These are phyloP conservation scores for Caenorhabditis parvicauda DNA, from an alignment of 2,888 invertebrate genomes.

Conservation along the genomic window DNA sequence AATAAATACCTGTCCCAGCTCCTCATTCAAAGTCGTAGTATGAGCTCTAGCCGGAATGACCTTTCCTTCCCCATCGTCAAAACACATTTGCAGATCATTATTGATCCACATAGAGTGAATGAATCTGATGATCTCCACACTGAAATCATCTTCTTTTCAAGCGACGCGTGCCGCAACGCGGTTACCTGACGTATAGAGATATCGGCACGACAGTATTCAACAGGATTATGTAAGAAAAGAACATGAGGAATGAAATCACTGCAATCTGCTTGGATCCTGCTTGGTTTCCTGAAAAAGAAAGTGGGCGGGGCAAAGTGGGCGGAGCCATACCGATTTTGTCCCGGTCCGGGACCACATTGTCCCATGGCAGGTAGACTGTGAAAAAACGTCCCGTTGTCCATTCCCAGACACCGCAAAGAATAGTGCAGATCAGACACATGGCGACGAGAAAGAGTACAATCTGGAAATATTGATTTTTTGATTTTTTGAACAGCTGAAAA, in stretches of 20 bases:
- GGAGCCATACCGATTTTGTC: constrained; percentile 17
- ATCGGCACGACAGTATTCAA: constrained; percentile 99
- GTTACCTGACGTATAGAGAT: constrained; percentile 90
- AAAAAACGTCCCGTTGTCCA: constrained; percentile 74
- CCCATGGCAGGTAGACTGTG: constrained; percentile 60
- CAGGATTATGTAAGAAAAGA: constrained; percentile 98
- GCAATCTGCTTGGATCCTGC: constrained; percentile 64
- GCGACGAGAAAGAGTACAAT: constrained; percentile 96
- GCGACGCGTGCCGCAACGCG: neutral
- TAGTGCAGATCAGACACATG: constrained; percentile 94
- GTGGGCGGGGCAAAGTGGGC: too few species aligned
- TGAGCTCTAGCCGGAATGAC: constrained; percentile 72
- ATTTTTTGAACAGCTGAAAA: too few species aligned
- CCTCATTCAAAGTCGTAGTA: constrained; percentile 96
- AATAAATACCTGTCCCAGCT: constrained; percentile 51
- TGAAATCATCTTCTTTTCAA: constrained; percentile 55
- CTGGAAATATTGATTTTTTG: constrained; percentile 68
- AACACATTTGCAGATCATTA: constrained; percentile 98
- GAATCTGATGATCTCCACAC: constrained; percentile 87
- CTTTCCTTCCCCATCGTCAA: constrained; percentile 67
- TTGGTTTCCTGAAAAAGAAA: too few species aligned
- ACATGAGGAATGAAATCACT: constrained; percentile 90
- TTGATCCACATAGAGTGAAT: constrained; percentile 97
- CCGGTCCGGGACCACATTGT: constrained; percentile 33
- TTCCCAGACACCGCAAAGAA: constrained; percentile 98